These are phyloP conservation scores for Melanotaenia parkinsoni DNA, from an alignment of 2,797 vertebrate genomes.

Conservation along the genomic window DNA sequence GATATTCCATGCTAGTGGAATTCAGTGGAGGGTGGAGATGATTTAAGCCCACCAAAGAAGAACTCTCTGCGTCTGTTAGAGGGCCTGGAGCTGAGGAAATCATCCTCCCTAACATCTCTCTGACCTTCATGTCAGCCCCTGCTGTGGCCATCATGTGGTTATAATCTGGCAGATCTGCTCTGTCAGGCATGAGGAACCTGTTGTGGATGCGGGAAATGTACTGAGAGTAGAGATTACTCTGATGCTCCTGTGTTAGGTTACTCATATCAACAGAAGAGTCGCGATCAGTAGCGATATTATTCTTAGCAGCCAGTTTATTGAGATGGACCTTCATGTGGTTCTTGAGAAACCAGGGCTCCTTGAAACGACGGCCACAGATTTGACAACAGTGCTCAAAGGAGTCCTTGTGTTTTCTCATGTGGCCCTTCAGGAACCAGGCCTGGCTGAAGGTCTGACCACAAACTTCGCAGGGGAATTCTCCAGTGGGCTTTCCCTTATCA, in stretches of 20 bases:
- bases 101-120: conserved; percentile 94
- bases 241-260: conserved; percentile 89
- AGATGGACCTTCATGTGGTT: conserved; percentile 99
- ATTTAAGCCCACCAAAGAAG: conserved; percentile 90
- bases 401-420: conserved; percentile 99
- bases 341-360: conserved; percentile 99
- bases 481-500: conserved; percentile 87
- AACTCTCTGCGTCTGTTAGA: conserved; percentile 86
- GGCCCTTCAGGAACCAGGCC: conserved; percentile 99
- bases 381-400: conserved; percentile 99
- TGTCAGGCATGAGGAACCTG: conserved; percentile 90
- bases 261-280: conserved; percentile 87
- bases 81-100: conserved; percentile 75
- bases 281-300: conserved; percentile 85
- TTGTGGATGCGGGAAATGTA: conserved; percentile 95
- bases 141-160: conserved; percentile 89
- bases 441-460: conserved; percentile 98
- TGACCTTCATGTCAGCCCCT: conserved; percentile 91
- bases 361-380: conserved; percentile 97
- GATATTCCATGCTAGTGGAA: conserved; percentile 91
- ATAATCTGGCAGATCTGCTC: conserved; percentile 88
- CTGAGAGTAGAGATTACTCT: conserved; percentile 92
- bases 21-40: conserved; percentile 91
- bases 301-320: conserved; percentile 96
- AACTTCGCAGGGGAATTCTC: conserved; percentile 95